Evolutionary conservation across 2,113 vertebrate genomes (phyloP), one percentile per base, ranked within the genome.

Genomic region (Lepisosteus osseus): DNA sequence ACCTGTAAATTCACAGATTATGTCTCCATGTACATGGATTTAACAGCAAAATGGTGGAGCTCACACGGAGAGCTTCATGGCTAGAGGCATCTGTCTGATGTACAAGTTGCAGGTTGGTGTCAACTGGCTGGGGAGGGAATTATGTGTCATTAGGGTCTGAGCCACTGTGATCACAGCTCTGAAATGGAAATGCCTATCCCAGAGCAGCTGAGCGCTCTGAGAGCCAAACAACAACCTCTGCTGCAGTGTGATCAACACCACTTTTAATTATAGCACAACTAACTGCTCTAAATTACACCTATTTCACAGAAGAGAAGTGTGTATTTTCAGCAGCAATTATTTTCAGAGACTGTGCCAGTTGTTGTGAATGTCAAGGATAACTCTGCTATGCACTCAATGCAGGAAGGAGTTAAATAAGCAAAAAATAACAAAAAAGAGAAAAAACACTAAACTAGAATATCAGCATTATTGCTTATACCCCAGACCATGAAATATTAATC

Each of bases 401-500:
- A 67, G 66, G 66, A 54, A 54, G n/a, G 66, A 14, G 66, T 67
- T 67, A 67, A 69, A 69, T 4, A 61, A 69, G 8, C 67, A 67
- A 54, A 59, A 73, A 67, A 66, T 12, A 56, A 61, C 56, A 68
- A 55, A 61, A 62, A n/a, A 68, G 40, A 54, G 9, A 14, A 73
- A 67, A 68, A 9, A 51, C 14, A 73, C n/a, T 17, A 43, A 61
- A 62, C n/a, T 44, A 15, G 45, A 68, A 61, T 68, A 41, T 55
- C 17, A 64, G 42, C 67, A 74, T 68, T 74, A 56, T 63, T 64
- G 61, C 59, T 61, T 6, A 61, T 61, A 61, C 59, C 86, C 81
- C 84, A 81, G 85, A 83, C 68, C 85, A 92, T 92, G 79, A 79
- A 92, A 92, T 92, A 93, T 92, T 91, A 89, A 92, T 89, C 83